Evolutionary conservation across 1,140 invertebrate genomes (phyloP).

Genomic region (Ephestia elutella): DNA sequence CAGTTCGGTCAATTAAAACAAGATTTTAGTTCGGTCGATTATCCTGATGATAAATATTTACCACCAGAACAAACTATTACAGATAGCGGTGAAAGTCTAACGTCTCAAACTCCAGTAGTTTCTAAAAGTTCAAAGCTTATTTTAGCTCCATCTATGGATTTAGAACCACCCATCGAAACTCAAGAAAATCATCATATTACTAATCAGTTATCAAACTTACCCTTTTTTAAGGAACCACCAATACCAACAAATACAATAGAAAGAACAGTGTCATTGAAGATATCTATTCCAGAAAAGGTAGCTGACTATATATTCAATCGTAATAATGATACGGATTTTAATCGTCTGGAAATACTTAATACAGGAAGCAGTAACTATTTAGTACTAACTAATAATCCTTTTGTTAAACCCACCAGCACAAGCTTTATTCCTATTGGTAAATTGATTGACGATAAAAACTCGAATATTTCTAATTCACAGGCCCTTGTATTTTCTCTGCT

Average conservation of each 20-base stretch:
- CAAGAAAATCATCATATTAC: conserved; percentile 21
- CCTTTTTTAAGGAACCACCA: conserved; percentile 47
- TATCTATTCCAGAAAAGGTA: conserved; percentile 60
- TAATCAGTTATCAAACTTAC: conserved; percentile 48
- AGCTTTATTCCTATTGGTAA: conserved; percentile 51
- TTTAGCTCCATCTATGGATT: conserved; percentile 37
- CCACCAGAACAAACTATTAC: conserved; percentile 22
- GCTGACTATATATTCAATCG: conserved; percentile 55
- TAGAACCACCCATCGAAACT: conserved; percentile 48
- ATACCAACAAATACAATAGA: conserved; percentile 50
- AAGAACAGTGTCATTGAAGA: conserved; percentile 64
- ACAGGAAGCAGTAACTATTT: conserved; percentile 60
- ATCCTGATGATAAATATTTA: conserved; percentile 34
- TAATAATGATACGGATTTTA: conserved; percentile 30
- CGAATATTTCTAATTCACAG: conserved; percentile 64
- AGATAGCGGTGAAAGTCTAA: conserved; percentile 46
- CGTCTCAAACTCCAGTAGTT: conserved; percentile 25
- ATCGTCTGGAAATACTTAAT: conserved; percentile 60
- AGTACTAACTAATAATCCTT: conserved; percentile 47
- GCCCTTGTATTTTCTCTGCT: conserved; percentile 60
- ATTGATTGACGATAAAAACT: conserved; percentile 44
- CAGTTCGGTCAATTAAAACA: conserved; percentile 34
- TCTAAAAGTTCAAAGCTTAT: conserved; percentile 39
- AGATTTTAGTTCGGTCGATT: conserved; percentile 28
- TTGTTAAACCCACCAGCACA: conserved; percentile 21